Conservation (phyloP, 1,140 invertebrate genomes). For the Drosophila subpulchrella region DNA sequence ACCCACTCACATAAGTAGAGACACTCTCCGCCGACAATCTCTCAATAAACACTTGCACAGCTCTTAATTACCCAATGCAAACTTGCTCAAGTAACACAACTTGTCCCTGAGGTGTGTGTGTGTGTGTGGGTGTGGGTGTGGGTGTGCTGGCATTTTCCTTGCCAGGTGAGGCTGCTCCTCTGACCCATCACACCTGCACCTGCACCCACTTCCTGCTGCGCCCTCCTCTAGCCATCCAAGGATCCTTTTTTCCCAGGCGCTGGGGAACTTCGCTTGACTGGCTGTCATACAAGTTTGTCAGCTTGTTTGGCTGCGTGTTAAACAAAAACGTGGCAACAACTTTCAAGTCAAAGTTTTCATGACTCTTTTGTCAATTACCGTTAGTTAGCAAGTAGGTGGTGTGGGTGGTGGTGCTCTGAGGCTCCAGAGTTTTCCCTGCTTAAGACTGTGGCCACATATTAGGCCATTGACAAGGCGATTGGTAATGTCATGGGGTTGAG, state of each 20-base stretch:
- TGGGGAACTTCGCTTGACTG: constrained; percentile 46
- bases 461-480: constrained; percentile 76
- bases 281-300: constrained; percentile 77
- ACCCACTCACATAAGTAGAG: constrained; percentile 28
- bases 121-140: constrained; percentile 12
- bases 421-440: not conserved
- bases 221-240: not conserved
- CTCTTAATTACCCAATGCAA: constrained; percentile 82
- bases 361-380: constrained; percentile 81
- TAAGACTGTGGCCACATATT: constrained; percentile 29
- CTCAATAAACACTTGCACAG: constrained; percentile 80
- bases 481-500: constrained; percentile 44
- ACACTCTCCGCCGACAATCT: constrained; percentile 51
- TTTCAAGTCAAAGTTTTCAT: constrained; percentile 80
- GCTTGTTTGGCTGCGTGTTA: constrained; percentile 76
- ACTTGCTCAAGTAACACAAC: constrained; percentile 72
- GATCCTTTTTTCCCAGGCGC: constrained; percentile 25
- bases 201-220: constrained; percentile 39
- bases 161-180: constrained; percentile 27
- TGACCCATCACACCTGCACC: constrained; percentile 32
- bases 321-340: constrained; percentile 78
- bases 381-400: constrained; percentile 57
- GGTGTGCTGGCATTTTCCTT: constrained; percentile 15
- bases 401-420: not conserved
- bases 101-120: constrained; percentile 26